Conservation (phyloP, 2,888 invertebrate genomes). For the Helleia helle region DNA sequence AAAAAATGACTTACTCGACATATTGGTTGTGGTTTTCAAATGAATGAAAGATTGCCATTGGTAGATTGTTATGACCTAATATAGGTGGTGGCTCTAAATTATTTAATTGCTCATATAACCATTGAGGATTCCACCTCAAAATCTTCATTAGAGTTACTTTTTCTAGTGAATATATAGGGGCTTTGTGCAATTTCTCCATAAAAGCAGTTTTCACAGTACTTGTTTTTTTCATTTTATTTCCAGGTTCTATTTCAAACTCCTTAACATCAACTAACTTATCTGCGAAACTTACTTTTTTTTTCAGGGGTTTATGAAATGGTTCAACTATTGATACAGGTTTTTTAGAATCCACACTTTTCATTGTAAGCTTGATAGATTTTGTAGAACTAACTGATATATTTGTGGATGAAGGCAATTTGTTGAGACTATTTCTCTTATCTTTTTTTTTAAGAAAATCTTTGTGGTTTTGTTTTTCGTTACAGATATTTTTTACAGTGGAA, state of each 20-base stretch:
- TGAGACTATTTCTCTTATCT: no score
- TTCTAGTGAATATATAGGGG: slow-evolving; percentile 44
- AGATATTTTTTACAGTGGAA: slow-evolving; percentile 8
- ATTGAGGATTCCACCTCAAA: slow-evolving; percentile 78
- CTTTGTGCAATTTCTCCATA: slow-evolving; percentile 33
- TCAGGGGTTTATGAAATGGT: slow-evolving; percentile 35
- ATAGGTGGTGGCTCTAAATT: slow-evolving; percentile 71
- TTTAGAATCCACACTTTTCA: slow-evolving; percentile 1
- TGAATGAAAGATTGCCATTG: slow-evolving; percentile 67
- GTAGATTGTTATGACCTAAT: slow-evolving; percentile 52
- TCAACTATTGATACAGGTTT: slow-evolving; percentile 45
- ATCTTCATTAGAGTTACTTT: slow-evolving; percentile 72
- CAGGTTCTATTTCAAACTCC: slow-evolving; percentile 52
- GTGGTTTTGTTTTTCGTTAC: slow-evolving; percentile 17
- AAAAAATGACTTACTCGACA: slow-evolving; percentile 53
- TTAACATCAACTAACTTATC: slow-evolving; percentile 32
- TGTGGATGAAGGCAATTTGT: no score
- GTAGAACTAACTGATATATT: no score
- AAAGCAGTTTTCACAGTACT: slow-evolving; percentile 40
- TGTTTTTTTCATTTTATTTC: slow-evolving; percentile 51
- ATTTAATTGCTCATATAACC: slow-evolving; percentile 74
- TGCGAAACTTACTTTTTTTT: slow-evolving; percentile 49
- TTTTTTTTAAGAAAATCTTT: no score
- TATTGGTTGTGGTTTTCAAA: slow-evolving; percentile 76
- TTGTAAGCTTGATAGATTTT: no score